Evolutionary conservation across 2,113 vertebrate species (phyloP).

Genomic region (Cottus gobio): DNA sequence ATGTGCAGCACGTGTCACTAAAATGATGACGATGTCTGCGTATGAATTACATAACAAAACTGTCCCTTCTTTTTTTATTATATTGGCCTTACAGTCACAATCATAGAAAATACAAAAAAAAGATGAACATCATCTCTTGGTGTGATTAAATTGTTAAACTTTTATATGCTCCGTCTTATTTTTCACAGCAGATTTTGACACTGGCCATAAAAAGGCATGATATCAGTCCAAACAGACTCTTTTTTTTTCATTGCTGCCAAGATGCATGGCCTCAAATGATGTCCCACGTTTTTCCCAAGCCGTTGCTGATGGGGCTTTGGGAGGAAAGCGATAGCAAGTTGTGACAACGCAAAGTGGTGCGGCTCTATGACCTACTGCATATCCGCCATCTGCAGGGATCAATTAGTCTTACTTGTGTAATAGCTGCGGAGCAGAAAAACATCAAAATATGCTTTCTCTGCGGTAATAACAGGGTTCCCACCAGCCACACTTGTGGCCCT

Average conservation of each 20-base stretch:
- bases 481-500: constrained; percentile 21
- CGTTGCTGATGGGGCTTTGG: constrained; percentile 68
- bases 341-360: constrained; percentile 70
- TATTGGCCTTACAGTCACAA: not conserved
- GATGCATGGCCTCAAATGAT: constrained; percentile 76
- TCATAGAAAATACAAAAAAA: not conserved
- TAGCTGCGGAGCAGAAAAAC: constrained; percentile 66
- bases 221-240: constrained; percentile 25
- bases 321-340: constrained; percentile 71
- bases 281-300: constrained; percentile 48
- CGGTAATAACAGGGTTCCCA: constrained; percentile 59
- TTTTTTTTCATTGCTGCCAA: constrained; percentile 57
- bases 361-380: constrained; percentile 76
- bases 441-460: constrained; percentile 60
- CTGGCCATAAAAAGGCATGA: constrained; percentile 1
- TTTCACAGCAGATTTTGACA: constrained; percentile 1
- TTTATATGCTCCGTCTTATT: not conserved
- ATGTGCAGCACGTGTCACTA: not conserved
- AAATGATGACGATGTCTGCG: not conserved
- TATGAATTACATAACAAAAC: not conserved
- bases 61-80: not conserved
- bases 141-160: not conserved
- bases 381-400: constrained; percentile 75
- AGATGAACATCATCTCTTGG: not conserved
- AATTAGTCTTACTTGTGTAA: constrained; percentile 79